Evolutionary conservation across 2,797 vertebrate genomes (phyloP).

Genomic region (Muraenolepis orangiensis): DNA sequence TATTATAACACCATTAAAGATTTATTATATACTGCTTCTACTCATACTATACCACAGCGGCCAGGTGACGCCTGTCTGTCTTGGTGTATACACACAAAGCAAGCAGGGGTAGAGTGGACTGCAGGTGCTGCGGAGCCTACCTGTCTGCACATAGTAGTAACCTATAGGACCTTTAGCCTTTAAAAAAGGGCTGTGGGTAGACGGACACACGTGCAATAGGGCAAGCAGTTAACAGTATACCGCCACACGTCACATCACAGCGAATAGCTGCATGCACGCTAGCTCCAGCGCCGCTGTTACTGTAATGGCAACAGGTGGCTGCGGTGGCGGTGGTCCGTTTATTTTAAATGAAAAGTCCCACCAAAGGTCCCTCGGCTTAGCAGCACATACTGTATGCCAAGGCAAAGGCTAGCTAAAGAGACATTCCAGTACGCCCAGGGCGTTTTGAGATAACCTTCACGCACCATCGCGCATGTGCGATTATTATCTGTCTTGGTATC

Average conservation of each 20-base stretch:
- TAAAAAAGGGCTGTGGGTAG: background rate
- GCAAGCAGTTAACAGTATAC: conserved; percentile 47
- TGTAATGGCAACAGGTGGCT: background rate
- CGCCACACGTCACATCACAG: conserved; percentile 52
- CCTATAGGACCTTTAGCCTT: background rate
- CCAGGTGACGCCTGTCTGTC: background rate
- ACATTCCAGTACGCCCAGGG: background rate
- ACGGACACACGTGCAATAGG: conserved; percentile 25
- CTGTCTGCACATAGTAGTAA: background rate
- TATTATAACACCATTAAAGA: background rate
- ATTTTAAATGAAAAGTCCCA: background rate
- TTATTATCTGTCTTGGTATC: too few relatives aligned
- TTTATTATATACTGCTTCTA: background rate
- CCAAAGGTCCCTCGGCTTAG: background rate
- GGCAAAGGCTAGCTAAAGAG: background rate
- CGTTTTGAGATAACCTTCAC: background rate
- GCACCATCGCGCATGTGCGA: too few relatives aligned
- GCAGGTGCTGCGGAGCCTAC: conserved; percentile 7
- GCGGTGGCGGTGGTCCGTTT: background rate
- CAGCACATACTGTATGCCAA: background rate
- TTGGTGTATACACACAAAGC: background rate
- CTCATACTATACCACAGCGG: background rate
- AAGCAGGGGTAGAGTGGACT: conserved; percentile 6
- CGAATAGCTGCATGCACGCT: background rate
- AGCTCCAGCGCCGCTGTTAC: background rate